A percentile compares a stretch with the other conserved stretches of the same genome.
These are phyloP conservation scores for Apocheima hispidaria DNA, from an alignment of 2,888 invertebrate species.

Conservation along the genomic window DNA sequence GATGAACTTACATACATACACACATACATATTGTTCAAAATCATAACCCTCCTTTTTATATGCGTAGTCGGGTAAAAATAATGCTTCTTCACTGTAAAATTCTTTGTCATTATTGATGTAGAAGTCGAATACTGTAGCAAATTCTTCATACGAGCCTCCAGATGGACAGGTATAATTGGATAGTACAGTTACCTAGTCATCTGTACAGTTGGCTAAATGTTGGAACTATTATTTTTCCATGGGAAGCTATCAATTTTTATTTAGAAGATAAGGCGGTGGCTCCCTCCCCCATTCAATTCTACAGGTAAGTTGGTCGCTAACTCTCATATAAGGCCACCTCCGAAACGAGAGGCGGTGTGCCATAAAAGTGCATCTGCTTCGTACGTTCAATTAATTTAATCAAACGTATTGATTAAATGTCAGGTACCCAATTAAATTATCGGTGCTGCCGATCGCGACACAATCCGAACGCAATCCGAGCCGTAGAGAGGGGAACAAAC, in stretches of 20 bases:
- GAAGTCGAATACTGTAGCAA: slow-evolving; percentile 11
- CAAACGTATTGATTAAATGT: slow-evolving; percentile 81
- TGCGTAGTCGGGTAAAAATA: too few relatives aligned
- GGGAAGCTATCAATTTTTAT: background rate
- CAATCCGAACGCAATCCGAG: slow-evolving; percentile 57
- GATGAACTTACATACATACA: too few relatives aligned
- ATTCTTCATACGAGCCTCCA: slow-evolving; percentile 14
- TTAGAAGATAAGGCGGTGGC: background rate
- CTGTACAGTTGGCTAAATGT: background rate
- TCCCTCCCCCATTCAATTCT: background rate
- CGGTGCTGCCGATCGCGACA: slow-evolving; percentile 61
- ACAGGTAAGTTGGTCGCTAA: background rate
- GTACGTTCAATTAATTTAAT: slow-evolving; percentile 80
- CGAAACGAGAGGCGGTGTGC: slow-evolving; percentile 60
- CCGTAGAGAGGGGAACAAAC: slow-evolving; percentile 23
- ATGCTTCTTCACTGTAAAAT: too few relatives aligned
- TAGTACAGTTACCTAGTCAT: slow-evolving; percentile 6
- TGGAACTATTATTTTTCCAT: background rate
- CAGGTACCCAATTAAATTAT: slow-evolving; percentile 82
- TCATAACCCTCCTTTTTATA: too few relatives aligned
- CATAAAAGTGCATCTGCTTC: slow-evolving; percentile 75
- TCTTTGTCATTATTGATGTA: too few relatives aligned
- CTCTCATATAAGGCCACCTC: slow-evolving; percentile 38
- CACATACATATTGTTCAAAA: too few relatives aligned
- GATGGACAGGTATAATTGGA: slow-evolving; percentile 40